A percentile compares a stretch with the other conserved stretches of the same genome.
Evolutionary conservation across 2,797 vertebrate species (phyloP).

Genomic region (Menidia menidia): DNA sequence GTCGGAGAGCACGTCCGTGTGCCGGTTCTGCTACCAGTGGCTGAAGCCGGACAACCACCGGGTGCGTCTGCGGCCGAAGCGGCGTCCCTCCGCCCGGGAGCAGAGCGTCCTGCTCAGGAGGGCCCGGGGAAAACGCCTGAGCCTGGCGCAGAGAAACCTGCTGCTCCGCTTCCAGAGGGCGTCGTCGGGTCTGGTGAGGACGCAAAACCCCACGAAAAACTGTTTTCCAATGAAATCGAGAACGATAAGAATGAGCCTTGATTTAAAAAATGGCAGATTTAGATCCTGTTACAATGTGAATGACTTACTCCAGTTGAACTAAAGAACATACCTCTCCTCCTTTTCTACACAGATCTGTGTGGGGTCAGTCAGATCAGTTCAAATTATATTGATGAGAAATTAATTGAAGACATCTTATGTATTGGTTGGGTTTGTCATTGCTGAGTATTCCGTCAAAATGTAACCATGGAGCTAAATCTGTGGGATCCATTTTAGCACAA

Average conservation of each 20-base stretch:
- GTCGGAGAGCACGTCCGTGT: slow-evolving; percentile 66
- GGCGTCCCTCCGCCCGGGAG: slow-evolving; percentile 79
- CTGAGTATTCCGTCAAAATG: not conserved
- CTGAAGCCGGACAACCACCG: slow-evolving; percentile 82
- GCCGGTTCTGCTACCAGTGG: slow-evolving; percentile 90
- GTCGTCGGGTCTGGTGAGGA: slow-evolving; percentile 88
- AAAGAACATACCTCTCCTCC: too few relatives aligned
- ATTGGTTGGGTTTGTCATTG: too few relatives aligned
- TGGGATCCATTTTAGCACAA: too few relatives aligned
- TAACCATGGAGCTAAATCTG: not conserved
- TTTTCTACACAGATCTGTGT: too few relatives aligned
- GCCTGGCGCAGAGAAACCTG: slow-evolving; percentile 84
- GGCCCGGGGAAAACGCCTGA: slow-evolving; percentile 82
- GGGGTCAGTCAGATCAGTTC: too few relatives aligned
- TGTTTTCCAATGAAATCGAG: not conserved
- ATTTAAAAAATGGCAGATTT: not conserved
- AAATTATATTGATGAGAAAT: too few relatives aligned
- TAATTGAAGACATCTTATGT: too few relatives aligned
- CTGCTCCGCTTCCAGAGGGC: slow-evolving; percentile 86
- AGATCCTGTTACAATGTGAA: too few relatives aligned
- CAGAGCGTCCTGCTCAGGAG: slow-evolving; percentile 84
- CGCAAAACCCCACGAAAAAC: not conserved
- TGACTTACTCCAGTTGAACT: too few relatives aligned
- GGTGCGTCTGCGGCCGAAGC: slow-evolving; percentile 88
- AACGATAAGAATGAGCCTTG: too few relatives aligned